Percentiles rank a stretch among this genome's conserved stretches.
Evolutionary conservation across 2,888 invertebrate genomes (phyloP).

Genomic region (Spisula solida): DNA sequence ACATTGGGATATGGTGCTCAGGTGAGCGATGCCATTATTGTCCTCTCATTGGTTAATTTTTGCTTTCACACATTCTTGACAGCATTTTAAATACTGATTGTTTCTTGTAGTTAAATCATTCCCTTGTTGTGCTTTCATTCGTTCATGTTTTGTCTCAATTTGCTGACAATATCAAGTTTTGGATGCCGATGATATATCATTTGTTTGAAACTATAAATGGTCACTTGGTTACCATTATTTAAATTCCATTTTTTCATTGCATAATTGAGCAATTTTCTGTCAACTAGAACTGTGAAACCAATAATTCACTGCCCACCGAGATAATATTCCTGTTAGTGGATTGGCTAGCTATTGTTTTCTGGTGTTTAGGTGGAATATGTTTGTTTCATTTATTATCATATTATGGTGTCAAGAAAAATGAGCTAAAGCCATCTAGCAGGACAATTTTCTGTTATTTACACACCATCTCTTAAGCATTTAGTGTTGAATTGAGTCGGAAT

Average conservation of each 20-base stretch:
- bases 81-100: no score
- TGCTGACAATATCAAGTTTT: background rate
- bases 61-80: no score
- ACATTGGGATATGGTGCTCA: no score
- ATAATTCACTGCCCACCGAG: conserved; percentile 18
- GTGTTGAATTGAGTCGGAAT: conserved; percentile 69
- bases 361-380: conserved; percentile 41
- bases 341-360: background rate
- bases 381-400: conserved; percentile 59
- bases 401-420: conserved; percentile 63
- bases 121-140: background rate
- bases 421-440: conserved; percentile 57
- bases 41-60: no score
- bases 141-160: background rate
- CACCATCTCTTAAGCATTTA: conserved; percentile 67
- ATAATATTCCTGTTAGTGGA: conserved; percentile 24
- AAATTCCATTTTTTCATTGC: conserved; percentile 8
- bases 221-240: conserved; percentile 17
- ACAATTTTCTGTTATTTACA: conserved; percentile 69
- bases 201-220: background rate
- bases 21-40: no score
- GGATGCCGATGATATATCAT: background rate
- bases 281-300: background rate
- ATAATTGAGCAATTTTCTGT: conserved; percentile 13
- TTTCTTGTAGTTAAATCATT: background rate